phyloP scores from a whole-genome alignment of 2,797 vertebrate genomes.

The Phaenicophaeus curvirostris region DNA sequence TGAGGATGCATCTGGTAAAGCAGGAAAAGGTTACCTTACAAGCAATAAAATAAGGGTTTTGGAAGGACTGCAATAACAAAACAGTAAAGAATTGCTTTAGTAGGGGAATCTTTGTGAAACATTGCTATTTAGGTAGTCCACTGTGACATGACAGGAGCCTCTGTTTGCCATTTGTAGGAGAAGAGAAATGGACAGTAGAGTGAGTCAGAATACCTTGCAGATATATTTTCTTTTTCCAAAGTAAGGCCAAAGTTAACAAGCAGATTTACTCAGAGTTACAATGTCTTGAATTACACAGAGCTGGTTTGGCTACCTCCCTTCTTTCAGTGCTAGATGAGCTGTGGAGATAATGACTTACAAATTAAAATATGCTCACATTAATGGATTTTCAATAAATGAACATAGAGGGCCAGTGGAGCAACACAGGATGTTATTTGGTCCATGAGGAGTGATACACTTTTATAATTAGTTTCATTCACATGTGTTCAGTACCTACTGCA shows the following conservation, averaged over 20 bases:
- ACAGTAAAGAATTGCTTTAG: background rate
- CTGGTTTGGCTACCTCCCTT: background rate
- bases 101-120: background rate
- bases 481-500: background rate
- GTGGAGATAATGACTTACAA: background rate
- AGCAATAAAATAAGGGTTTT: background rate
- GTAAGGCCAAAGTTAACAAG: background rate
- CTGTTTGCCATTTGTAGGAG: background rate
- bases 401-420: background rate
- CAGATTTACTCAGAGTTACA: background rate
- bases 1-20: background rate
- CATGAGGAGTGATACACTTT: background rate
- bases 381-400: background rate
- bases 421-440: background rate
- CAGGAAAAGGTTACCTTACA: background rate
- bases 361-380: background rate
- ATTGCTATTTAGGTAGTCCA: background rate
- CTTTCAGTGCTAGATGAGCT: background rate
- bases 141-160: background rate
- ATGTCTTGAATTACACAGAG: background rate
- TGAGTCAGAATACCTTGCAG: background rate
- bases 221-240: background rate
- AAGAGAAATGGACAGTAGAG: background rate
- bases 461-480: slow-evolving; percentile 28
- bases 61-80: background rate